Base-by-base conservation (phyloP, 2,888 invertebrate species). In the Gryllus longicercus region DNA sequence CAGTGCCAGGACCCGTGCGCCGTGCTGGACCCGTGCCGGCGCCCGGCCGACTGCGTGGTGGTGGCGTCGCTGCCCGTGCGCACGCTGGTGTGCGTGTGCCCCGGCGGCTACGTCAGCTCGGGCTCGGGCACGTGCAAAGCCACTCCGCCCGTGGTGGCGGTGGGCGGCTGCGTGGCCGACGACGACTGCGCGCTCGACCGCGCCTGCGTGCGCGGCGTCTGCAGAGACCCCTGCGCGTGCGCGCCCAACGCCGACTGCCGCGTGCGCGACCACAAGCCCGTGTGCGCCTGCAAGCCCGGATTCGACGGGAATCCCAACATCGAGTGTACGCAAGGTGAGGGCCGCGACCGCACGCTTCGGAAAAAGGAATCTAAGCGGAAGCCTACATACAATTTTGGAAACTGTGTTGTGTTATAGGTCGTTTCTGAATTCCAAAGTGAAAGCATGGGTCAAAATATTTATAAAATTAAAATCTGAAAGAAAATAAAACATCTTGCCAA, bases 81-180 rank as follows among this genome's bases (percentile, higher is more conserved):
- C 82, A 96, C 96, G 1, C 95, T 96, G 94, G 91, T 95, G 74
- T 97, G 96, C 86, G 91, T 95, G 4, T 97, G 97, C 84, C 95
- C 96, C 50, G 94, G 94, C 79, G 96, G 96, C 23, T 96, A 95
- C 84, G 91, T 95, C 5, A 95, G 94, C 87, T 93, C 93, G 83
- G 96, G 95, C 80, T 92, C 92, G 83, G 95, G 95, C 78, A 91
- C 93, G 75, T 95, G 96, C 85, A 92, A 92, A 81, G 92, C 95
- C 2, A 92, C 92, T n/a, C 90, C 91, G 75, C 89, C 93, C 1
- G 87, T 93, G 11, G 85, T 88, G 12, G 90, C 90, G 78, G 89
- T 91, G 4, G 91, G 92, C 78, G 92, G 91, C 79, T 96, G 96
- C 86, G 90, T 91, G 83, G 89, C 91, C 4, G 95, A 96, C 85